Evolutionary conservation across 2,888 invertebrate species (phyloP), one percentile per base, ranked within the genome.

Genomic region (Drosophila fungiperda): DNA sequence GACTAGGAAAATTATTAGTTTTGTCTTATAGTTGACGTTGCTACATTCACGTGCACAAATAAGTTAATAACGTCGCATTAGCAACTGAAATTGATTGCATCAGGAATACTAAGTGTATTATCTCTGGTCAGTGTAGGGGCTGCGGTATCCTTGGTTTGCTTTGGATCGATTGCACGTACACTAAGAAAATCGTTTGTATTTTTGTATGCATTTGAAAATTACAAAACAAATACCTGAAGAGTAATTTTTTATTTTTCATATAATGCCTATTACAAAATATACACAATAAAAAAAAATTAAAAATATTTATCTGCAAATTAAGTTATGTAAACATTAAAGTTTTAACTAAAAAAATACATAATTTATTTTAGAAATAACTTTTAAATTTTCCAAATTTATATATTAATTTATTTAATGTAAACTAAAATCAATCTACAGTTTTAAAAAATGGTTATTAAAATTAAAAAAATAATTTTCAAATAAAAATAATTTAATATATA

Each of bases 21-120:
- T 29, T n/a, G 26, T 55, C 68, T 72, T 71, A 65, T 59, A 77
- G 66, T 68, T 71, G 71, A 72, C 50, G 67, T 68, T 76, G 8
- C 35, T 9, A 40, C 40, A 29, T 40, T 38, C 20, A 29, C 38
- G 26, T 49, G 42, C 57, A 54, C 42, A 54, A 66, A 76, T 61
- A 70, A 70, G 69, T 72, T 80, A 79, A 80, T 75, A 78, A 63
- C 61, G 38, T 36, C 26, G 72, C 73, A 80, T 80, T 80, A 79
- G 58, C 45, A 53, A 20, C 32, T 57, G 49, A 68, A 71, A 76
- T 82, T 82, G 80, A 76, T 79, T 79, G 82, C 73, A 67, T n/a
- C 40, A 29, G 17, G 58, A 50, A 61, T 70, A 52, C 68, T 73
- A 70, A 35, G 58, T 40, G 71, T 59, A 64, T 77, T 82, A 68